Evolutionary conservation across 2,888 invertebrate genomes (phyloP), one percentile per base, ranked within the genome.

Genomic region (Drosophila pseudotalamancana): DNA sequence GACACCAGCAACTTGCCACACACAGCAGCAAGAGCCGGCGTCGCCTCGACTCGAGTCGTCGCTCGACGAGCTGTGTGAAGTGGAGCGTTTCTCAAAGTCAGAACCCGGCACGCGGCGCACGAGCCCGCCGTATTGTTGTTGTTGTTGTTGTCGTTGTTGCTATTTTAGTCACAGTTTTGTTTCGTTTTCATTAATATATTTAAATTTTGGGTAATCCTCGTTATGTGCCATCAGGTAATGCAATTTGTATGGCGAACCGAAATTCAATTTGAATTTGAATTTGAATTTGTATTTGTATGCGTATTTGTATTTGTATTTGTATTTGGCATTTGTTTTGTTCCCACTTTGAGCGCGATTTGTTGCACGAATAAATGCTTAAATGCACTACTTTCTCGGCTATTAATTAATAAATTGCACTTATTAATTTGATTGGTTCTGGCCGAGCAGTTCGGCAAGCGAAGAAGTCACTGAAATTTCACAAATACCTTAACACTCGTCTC

Each of bases 1-100:
- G n/a, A 21, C 32, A 21, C 42, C n/a, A 27, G 12, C 57, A 42
- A 42, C 59, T 57, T 23, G 57, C 59, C 42, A 14, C 23, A 35
- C 54, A 45, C 32, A 45, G 53, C 25, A 29, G 55, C 50, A 50
- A 39, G 57, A 71, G 71, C 71, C 75, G 81, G 61, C 67, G 55
- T 45, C 57, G 48, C 50, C 21, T 51, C 56, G 59, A 71, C 42
- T 40, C 51, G 34, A 35, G 40, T 11, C 12, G 40, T 6, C 23
- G 40, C 2, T 14, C 25, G 42, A 11, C 1, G 21, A 62, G 25
- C 55, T 12, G 37, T 50, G 72, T 79, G 75, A 66, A 80, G 64
- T 81, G 75, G 46, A 72, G 75, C 78, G 67, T 72, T 73, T 84
- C 81, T 81, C 84, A 80, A 85, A 81, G 82, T 85, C 82, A 83